A percentile compares a stretch with the other conserved stretches of the same genome.
Evolutionary conservation across 2,888 invertebrate genomes (phyloP).

Genomic region (Dermolepida albohirtum): DNA sequence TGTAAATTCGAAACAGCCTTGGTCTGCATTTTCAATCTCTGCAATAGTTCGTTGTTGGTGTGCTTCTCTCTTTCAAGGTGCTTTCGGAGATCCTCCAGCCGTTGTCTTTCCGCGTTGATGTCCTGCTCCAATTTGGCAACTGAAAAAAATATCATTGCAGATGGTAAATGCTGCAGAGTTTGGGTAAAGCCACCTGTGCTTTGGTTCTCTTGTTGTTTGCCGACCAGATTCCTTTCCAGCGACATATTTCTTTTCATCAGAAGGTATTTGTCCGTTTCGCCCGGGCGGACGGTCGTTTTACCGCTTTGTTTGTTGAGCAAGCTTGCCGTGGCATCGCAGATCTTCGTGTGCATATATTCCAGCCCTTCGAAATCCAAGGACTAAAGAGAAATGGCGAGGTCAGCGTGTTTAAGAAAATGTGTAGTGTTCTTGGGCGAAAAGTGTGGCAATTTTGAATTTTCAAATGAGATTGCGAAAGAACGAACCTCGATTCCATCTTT

Average conservation of each 20-base stretch:
- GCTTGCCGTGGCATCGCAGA: conserved; percentile 67
- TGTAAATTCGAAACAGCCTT: conserved; percentile 51
- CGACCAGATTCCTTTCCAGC: conserved; percentile 66
- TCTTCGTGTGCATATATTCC: conserved; percentile 68
- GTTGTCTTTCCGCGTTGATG: conserved; percentile 50
- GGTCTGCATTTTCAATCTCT: conserved; percentile 48
- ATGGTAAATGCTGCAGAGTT: background rate
- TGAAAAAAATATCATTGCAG: conserved; percentile 29
- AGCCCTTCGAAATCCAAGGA: conserved; percentile 67
- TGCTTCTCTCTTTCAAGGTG: conserved; percentile 49
- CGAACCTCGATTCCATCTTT: conserved; percentile 56
- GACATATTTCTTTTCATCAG: conserved; percentile 65
- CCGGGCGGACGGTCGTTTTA: conserved; percentile 61
- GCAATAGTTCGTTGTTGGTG: conserved; percentile 50
- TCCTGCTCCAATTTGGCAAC: conserved; percentile 50
- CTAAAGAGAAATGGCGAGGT: conserved; percentile 55
- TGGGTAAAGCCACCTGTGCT: conserved; percentile 63
- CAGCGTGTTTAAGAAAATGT: conserved; percentile 19
- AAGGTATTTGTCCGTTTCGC: conserved; percentile 63
- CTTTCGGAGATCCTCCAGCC: conserved; percentile 50
- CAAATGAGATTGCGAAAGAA: conserved; percentile 4
- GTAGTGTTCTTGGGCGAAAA: conserved; percentile 2
- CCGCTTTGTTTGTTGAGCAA: conserved; percentile 53
- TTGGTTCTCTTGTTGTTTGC: conserved; percentile 67
- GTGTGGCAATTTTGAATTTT: conserved; percentile 45